A percentile compares a stretch with the other conserved stretches of the same genome.
These are phyloP conservation scores for Idris sp. DNA, from an alignment of 1,140 invertebrate genomes.

Conservation along the genomic window DNA sequence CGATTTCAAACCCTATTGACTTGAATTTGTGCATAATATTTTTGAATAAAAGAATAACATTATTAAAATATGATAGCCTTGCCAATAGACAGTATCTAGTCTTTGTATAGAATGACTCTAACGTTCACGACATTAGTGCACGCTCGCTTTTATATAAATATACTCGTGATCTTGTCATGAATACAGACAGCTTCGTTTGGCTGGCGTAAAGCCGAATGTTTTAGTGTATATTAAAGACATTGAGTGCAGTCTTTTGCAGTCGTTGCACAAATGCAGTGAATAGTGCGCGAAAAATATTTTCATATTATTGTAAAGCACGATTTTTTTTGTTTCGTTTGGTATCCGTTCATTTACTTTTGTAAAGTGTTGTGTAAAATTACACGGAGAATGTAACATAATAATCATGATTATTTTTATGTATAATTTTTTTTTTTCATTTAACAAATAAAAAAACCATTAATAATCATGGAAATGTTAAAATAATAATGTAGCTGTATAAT, in stretches of 20 bases:
- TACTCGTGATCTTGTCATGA: slow-evolving; percentile 38
- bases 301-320: too few species aligned
- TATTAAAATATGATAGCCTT: slow-evolving; percentile 4
- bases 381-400: too few species aligned
- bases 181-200: slow-evolving; percentile 33
- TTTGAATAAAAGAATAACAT: slow-evolving; percentile 9
- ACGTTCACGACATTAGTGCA: slow-evolving; percentile 24
- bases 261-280: slow-evolving; percentile 25
- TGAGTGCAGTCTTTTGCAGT: slow-evolving; percentile 22
- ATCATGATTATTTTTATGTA: too few species aligned
- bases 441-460: too few species aligned
- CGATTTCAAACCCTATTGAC: too few species aligned
- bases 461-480: too few species aligned
- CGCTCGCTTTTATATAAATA: slow-evolving; percentile 33
- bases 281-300: slow-evolving; percentile 28
- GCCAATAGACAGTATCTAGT: slow-evolving; percentile 8
- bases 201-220: slow-evolving; percentile 32
- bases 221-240: slow-evolving; percentile 13
- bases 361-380: too few species aligned
- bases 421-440: too few species aligned
- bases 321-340: too few species aligned
- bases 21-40: too few species aligned
- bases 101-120: slow-evolving; percentile 22
- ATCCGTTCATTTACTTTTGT: too few species aligned
- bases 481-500: too few species aligned